Evolutionary conservation across 2,797 vertebrate species (phyloP).

Genomic region (Pogonophryne albipinna): DNA sequence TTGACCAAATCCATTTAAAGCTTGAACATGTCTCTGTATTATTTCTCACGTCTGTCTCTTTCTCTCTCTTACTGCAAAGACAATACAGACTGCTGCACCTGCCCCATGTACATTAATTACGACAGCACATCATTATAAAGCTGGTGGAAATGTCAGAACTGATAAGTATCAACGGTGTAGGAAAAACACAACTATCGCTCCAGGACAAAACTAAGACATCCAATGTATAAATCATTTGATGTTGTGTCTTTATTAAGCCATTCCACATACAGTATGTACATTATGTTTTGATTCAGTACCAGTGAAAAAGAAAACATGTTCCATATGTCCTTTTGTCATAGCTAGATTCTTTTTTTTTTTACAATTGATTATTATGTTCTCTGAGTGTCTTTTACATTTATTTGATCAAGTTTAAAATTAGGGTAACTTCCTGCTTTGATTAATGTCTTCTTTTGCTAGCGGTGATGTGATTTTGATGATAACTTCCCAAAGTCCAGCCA

Average conservation of each 20-base stretch:
- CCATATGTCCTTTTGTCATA: constrained; percentile 47
- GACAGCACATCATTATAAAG: constrained; percentile 71
- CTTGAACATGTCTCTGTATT: constrained; percentile 16
- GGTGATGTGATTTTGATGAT: constrained; percentile 54
- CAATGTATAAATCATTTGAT: constrained; percentile 65
- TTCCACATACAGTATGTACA: constrained; percentile 68
- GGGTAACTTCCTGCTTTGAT: constrained; percentile 49
- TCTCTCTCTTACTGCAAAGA: constrained; percentile 61
- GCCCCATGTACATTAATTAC: constrained; percentile 78
- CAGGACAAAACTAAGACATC: constrained; percentile 66
- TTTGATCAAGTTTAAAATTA: constrained; percentile 38
- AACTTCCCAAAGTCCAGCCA: constrained; percentile 75
- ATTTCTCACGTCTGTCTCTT: constrained; percentile 48
- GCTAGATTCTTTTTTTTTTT: constrained; percentile 46
- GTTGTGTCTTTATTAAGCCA: constrained; percentile 69
- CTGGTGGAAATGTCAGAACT: constrained; percentile 70
- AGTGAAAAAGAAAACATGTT: constrained; percentile 49
- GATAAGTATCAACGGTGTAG: constrained; percentile 62
- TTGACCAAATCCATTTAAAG: background rate
- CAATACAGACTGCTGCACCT: constrained; percentile 71
- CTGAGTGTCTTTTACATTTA: constrained; percentile 55
- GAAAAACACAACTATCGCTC: constrained; percentile 57
- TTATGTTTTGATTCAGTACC: constrained; percentile 57
- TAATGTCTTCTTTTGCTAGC: constrained; percentile 50
- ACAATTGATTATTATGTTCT: constrained; percentile 53